Base-by-base conservation (phyloP, 2,888 invertebrate genomes). In the Amorpha juglandis region DNA sequence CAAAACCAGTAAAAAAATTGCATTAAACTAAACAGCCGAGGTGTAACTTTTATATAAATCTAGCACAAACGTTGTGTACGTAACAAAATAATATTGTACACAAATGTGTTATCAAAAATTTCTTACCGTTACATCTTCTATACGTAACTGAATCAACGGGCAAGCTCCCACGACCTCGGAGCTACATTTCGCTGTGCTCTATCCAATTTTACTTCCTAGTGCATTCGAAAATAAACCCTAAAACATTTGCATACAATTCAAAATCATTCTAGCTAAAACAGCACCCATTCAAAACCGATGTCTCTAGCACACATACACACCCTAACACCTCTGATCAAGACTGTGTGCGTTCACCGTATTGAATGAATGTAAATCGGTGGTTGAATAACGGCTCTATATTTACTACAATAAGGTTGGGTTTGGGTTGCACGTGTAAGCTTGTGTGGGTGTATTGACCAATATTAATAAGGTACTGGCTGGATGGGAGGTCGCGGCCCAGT, bases 151-250 rank as follows among this genome's bases (percentile, higher is more conserved):
- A 92, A 89, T 87, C 83, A 79, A 81, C 81, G 79, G 81, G 80
- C 86, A 81, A 77, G 83, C 83, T 92, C 92, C 91, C 92, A 92
- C 92, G 92, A 92, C 92, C 92, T 90, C 84, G 83, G 80, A 87
- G 83, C 82, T 84, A 86, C 88, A 88, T 89, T 88, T 88, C 81
- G 85, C 89, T 82, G 90, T 90, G 91, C 89, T 84, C 89, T 84
- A 91, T 89, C 89, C 89, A 89, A 89, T 85, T 82, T 86, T 81
- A 91, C 92, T 92, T 92, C 92, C 92, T 92, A 84, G 86, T 91
- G 69, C 82, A 80, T 52, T 65, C 74, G 55, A 86, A 81, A 76
- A 74, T 58, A 62, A 71, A 81, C 82, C 78, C 70, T 87, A 86
- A 69, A 35, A 1, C 2, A 4, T 33, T 55, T 9, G 12, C 2